Evolutionary conservation across 2,888 invertebrate species (phyloP).

Genomic region (Chymomyza caudatula): DNA sequence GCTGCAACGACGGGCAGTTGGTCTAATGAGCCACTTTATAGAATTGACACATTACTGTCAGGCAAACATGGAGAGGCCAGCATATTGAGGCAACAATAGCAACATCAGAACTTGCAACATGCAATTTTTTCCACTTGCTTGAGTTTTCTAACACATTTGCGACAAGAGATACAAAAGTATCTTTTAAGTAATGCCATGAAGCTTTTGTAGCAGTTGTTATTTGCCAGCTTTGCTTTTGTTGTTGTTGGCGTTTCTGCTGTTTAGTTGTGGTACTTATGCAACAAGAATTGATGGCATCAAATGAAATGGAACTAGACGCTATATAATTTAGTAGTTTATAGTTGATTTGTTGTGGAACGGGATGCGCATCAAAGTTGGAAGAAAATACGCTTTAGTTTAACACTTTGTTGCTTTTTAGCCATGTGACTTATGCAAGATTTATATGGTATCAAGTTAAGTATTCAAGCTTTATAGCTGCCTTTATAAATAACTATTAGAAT

Average conservation of each 20-base stretch:
- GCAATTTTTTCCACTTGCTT: slow-evolving; percentile 60
- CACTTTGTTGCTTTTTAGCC: not conserved
- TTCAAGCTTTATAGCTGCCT: not conserved
- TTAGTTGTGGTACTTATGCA: not conserved
- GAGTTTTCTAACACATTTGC: slow-evolving; percentile 54
- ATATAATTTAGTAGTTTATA: not conserved
- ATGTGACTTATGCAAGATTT: not conserved
- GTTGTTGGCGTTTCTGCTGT: slow-evolving; percentile 1
- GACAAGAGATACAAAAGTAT: slow-evolving; percentile 21
- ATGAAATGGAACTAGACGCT: not conserved
- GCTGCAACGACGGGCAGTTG: not conserved
- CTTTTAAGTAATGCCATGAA: slow-evolving; percentile 23
- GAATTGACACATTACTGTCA: slow-evolving; percentile 72
- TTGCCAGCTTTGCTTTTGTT: not conserved
- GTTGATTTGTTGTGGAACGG: not conserved
- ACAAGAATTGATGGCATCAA: not conserved
- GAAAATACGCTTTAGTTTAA: too few species aligned
- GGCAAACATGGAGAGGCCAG: slow-evolving; percentile 33
- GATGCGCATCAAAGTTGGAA: too few species aligned
- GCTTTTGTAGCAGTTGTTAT: not conserved
- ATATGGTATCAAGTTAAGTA: too few species aligned
- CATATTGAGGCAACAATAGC: slow-evolving; percentile 36
- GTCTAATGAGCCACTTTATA: slow-evolving; percentile 66
- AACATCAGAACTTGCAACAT: slow-evolving; percentile 13
- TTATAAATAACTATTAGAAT: too few species aligned